Base-by-base conservation (phyloP, 2,113 vertebrate genomes). In the Sceloporus tristichus region DNA sequence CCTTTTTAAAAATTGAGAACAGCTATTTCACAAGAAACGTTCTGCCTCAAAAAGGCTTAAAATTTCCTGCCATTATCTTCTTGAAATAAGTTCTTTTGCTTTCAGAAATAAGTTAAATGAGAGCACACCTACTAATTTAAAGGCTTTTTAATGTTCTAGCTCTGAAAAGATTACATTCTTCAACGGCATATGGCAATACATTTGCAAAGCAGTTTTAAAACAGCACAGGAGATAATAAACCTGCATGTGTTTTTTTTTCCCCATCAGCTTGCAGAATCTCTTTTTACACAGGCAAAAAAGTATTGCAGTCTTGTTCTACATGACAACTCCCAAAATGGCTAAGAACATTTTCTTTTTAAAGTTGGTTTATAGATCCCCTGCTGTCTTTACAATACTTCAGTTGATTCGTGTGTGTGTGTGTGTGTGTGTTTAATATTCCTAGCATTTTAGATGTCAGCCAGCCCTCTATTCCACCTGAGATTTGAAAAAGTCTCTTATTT, bases 91-190 rank as follows among this genome's bases (percentile, higher is more conserved):
- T 73, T 84, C 40, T 82, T 66, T 14, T 19, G 21, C 34, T 75
- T 87, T 79, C 25, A 87, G 23, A 87, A 85, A 80, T n/a, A 76
- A 85, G 84, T 82, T 87, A 29, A 85, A 80, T 84, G 40, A 76
- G 84, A 75, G 82, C 13, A 34, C 4, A 4, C 42, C n/a, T 76
- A 59, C 56, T 70, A 75, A 80, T 85, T 84, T 75, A 74, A 27
- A 87, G 78, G 38, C 42, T 76, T 80, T 34, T 74, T n/a, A 53
- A 23, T 62, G 75, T 48, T 14, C 23, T 54, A 9, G 4, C 66
- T 71, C 54, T 59, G 21, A 80, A 71, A 81, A 80, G 27, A 56
- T 23, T 59, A 23, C 13, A 48, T 82, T 65, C 42, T 82, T 53
- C 29, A 87, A 80, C 66, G 59, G 56, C 40, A 74, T 68, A 56